Evolutionary conservation across 1,140 invertebrate genomes (phyloP).

Genomic region (Heliconius hermathena): DNA sequence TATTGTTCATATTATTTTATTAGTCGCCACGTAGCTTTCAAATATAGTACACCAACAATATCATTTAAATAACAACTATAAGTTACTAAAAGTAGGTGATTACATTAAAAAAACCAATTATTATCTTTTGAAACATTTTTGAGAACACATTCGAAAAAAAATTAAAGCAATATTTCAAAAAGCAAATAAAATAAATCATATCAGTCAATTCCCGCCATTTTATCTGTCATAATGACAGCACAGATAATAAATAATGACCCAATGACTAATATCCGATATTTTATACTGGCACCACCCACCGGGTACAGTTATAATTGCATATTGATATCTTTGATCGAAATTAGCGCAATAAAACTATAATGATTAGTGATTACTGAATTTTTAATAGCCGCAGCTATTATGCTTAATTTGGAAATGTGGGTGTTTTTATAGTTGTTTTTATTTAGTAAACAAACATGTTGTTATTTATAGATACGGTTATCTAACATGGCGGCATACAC

Average conservation of each 20-base stretch:
- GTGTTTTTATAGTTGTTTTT: conserved; percentile 3
- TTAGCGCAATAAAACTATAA: conserved; percentile 19
- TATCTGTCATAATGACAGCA: conserved; percentile 30
- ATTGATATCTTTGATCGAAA: conserved; percentile 24
- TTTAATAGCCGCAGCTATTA: not conserved
- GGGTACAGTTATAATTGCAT: conserved; percentile 30
- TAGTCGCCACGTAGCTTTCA: not conserved
- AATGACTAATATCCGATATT: conserved; percentile 31
- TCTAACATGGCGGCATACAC: conserved; percentile 6
- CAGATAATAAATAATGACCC: conserved; percentile 30
- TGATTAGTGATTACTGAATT: conserved; percentile 19
- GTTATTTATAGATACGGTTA: conserved; percentile 5
- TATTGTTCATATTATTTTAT: not conserved
- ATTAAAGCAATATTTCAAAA: conserved; percentile 14
- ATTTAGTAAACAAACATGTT: conserved; percentile 14
- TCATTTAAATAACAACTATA: not conserved
- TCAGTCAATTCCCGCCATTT: conserved; percentile 27
- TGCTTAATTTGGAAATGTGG: conserved; percentile 4
- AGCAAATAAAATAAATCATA: conserved; percentile 24
- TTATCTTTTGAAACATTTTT: conserved; percentile 1
- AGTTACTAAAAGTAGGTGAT: not conserved
- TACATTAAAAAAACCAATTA: not conserved
- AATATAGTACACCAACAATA: not conserved
- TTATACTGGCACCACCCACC: conserved; percentile 20
- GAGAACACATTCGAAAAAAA: conserved; percentile 3